phyloP scores from a whole-genome alignment of 2,113 vertebrate species.

The Hippocampus comes region DNA sequence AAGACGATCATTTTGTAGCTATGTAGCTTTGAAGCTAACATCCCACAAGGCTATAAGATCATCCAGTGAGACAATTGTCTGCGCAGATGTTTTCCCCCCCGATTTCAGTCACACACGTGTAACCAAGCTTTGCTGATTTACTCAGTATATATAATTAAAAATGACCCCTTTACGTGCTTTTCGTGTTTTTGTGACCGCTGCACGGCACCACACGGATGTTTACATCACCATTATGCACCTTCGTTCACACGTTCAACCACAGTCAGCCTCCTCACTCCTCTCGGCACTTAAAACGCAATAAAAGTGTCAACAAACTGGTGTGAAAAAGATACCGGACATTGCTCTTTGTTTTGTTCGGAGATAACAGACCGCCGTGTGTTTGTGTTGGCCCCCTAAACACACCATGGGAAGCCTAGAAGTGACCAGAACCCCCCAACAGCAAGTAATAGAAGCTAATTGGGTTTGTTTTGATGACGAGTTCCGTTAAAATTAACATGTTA shows the following conservation, averaged over 20 bases:
- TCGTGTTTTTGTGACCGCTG: constrained; percentile 17
- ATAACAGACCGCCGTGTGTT: constrained; percentile 40
- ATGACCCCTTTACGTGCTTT: background rate
- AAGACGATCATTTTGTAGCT: constrained; percentile 31
- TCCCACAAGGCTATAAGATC: constrained; percentile 58
- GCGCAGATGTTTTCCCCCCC: constrained; percentile 30
- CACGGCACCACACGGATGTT: constrained; percentile 53
- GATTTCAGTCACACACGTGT: background rate
- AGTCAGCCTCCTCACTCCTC: background rate
- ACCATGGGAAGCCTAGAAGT: background rate
- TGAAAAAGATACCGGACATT: constrained; percentile 2
- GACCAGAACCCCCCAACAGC: background rate
- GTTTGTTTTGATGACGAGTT: background rate
- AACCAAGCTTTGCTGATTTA: background rate
- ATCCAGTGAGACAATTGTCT: constrained; percentile 40
- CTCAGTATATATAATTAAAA: background rate
- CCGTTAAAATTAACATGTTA: background rate
- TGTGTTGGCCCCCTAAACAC: constrained; percentile 16
- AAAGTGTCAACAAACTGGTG: background rate
- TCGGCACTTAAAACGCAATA: background rate
- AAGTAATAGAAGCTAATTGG: background rate
- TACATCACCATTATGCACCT: constrained; percentile 52
- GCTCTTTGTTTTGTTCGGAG: constrained; percentile 56
- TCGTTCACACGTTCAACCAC: constrained; percentile 1
- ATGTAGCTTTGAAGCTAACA: constrained; percentile 60